Evolutionary conservation across 2,113 vertebrate species (phyloP).

Genomic region (human (Homo sapiens)): DNA sequence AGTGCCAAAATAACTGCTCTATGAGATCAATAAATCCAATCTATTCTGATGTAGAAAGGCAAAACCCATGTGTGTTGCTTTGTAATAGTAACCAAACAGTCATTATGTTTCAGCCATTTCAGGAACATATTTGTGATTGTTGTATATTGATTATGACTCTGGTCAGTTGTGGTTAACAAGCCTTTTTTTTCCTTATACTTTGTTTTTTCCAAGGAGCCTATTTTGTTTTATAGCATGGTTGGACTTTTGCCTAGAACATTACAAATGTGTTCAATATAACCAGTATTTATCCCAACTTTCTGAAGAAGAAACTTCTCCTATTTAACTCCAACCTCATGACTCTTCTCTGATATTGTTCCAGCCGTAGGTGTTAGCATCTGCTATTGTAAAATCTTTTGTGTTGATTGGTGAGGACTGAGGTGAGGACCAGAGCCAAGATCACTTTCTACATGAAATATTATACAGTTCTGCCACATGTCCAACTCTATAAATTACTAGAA

Average conservation of each 20-base stretch:
- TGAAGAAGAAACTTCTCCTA: constrained; percentile 30
- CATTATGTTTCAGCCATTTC: neutral
- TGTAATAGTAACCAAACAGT: neutral
- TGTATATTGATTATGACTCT: neutral
- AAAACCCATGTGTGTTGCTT: neutral
- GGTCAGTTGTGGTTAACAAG: neutral
- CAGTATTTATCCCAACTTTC: constrained; percentile 36
- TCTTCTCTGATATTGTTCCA: constrained; percentile 51
- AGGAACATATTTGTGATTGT: neutral
- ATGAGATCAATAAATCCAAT: neutral
- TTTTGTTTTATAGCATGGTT: constrained; percentile 36
- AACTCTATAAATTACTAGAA: neutral
- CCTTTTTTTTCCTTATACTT: constrained; percentile 29
- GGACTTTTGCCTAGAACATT: constrained; percentile 59
- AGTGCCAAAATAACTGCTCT: constrained; percentile 26
- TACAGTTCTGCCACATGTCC: neutral
- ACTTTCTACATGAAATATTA: constrained; percentile 26
- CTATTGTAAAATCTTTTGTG: constrained; percentile 21
- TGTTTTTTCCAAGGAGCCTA: neutral
- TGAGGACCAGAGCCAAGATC: neutral
- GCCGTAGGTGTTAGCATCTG: constrained; percentile 61
- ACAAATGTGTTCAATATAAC: constrained; percentile 60
- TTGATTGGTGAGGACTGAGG: neutral
- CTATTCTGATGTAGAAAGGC: neutral
- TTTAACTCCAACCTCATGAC: constrained; percentile 40